phyloP scores from a whole-genome alignment of 2,113 vertebrate genomes.

The Rhea americana region DNA sequence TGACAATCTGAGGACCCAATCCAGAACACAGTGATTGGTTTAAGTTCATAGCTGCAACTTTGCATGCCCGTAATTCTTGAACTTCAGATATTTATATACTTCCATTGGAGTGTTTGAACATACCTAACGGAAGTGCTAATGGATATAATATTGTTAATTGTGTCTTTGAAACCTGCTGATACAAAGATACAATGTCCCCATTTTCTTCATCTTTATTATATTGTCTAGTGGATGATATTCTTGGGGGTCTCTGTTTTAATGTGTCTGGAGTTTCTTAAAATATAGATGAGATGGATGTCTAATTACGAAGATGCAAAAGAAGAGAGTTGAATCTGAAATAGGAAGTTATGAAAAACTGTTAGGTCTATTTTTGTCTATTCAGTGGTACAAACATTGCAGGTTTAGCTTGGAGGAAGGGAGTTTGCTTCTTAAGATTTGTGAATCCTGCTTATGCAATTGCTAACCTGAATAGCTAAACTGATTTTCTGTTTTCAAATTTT shows the following conservation, averaged over 20 bases:
- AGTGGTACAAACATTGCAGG: not conserved
- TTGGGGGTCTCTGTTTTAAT: slow-evolving; percentile 32
- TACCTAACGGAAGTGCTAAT: slow-evolving; percentile 27
- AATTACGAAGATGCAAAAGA: slow-evolving; percentile 61
- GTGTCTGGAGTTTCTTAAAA: slow-evolving; percentile 12
- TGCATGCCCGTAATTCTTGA: not conserved
- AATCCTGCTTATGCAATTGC: slow-evolving; percentile 28
- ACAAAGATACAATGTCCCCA: not conserved
- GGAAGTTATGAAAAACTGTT: not conserved
- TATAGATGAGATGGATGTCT: slow-evolving; percentile 41
- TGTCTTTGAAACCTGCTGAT: slow-evolving; percentile 23
- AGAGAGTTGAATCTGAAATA: slow-evolving; percentile 26
- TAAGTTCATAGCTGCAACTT: not conserved
- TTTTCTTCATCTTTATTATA: not conserved
- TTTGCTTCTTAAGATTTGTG: slow-evolving; percentile 1
- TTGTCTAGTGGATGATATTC: slow-evolving; percentile 26
- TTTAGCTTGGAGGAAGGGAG: not conserved
- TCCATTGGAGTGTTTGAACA: not conserved
- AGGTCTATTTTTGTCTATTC: slow-evolving; percentile 21
- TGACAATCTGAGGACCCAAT: not conserved
- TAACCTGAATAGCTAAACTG: slow-evolving; percentile 46
- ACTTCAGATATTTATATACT: not conserved
- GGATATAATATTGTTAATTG: slow-evolving; percentile 4
- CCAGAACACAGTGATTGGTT: not conserved
- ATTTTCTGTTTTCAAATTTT: slow-evolving; percentile 52